Evolutionary conservation across 2,113 vertebrate genomes (phyloP), one percentile per base, ranked within the genome.

Genomic region (Sprattus sprattus): DNA sequence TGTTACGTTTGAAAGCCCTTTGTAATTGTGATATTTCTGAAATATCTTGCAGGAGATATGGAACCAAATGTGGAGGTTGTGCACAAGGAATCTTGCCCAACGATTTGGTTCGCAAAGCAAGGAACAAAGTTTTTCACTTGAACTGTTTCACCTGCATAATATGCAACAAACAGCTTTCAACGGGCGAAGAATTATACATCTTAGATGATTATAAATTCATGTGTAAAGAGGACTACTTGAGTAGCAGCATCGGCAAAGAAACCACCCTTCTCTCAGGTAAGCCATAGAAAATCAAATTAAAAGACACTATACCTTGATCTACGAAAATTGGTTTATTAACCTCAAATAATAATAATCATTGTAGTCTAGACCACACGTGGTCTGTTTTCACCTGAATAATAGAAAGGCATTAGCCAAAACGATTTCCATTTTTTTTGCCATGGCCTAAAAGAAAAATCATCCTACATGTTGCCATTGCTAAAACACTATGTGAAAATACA

Each of bases 111-210:
- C 95, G 98, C 91, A 96, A 96, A 91, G 98, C 98, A 67, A 94
- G 97, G 88, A 98, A 96, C 95, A 98, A 98, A 96, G 98, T 99
- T 91, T 99, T 99, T 92, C 98, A 99, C 95, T 96, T 99, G 89
- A 98, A 97, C 96, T 99, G 98, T 92, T 99, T 99, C 92, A 99
- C 98, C 86, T 99, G 98, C 90, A 96, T 99, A 95, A 99, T 99
- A 96, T 99, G 98, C 85, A 97, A 99, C 95, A 99, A 98, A 88
- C 98, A 99, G 92, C 96, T 99, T 85, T 99, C 98, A 92, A 99
- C 98, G 3, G 98, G 98, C 49, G 98, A 99, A 95, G 98, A 99
- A 89, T 96, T 99, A 57, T 99, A 99, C 92, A 97, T 99, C 93
- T 95, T 99, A 85, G 98, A 99, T 81, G 98, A 99, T 85, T 97